Evolutionary conservation across 64 coral and sea anemone species (phyloP).

Genomic region (Porites lutea): DNA sequence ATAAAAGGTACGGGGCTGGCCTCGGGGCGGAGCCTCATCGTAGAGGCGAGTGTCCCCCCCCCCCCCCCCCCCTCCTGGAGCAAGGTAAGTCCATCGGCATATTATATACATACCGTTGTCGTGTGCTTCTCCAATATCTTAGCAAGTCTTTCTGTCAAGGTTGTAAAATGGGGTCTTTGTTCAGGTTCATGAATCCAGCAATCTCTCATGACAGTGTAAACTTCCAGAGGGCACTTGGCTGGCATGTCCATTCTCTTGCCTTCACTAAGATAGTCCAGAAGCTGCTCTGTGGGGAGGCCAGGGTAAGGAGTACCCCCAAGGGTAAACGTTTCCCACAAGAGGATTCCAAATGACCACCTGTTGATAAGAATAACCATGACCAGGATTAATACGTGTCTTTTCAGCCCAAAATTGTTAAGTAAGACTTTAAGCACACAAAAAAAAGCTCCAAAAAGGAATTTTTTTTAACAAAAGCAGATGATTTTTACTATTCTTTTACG

Average conservation of each 20-base stretch:
- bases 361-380: neutral
- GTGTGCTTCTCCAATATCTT: conserved; percentile 65
- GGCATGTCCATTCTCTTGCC: conserved; percentile 68
- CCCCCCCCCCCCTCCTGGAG: too few species aligned
- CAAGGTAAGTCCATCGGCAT: neutral
- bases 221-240: conserved; percentile 50
- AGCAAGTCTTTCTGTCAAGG: conserved; percentile 31
- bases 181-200: conserved; percentile 46
- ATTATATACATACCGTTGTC: conserved; percentile 32
- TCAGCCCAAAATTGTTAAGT: too few species aligned
- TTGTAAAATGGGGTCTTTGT: conserved; percentile 27
- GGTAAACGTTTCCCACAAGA: conserved; percentile 66
- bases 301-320: conserved; percentile 70
- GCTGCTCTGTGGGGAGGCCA: conserved; percentile 60
- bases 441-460: too few species aligned
- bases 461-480: too few species aligned
- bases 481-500: too few species aligned
- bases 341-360: conserved; percentile 74
- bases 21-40: too few species aligned
- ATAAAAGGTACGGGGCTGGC: too few species aligned
- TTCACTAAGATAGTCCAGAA: conserved; percentile 65
- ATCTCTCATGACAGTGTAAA: conserved; percentile 73
- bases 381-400: too few species aligned
- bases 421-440: too few species aligned
- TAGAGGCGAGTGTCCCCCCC: too few species aligned